A percentile compares a stretch with the other conserved stretches of the same genome.
phyloP scores from a whole-genome alignment of 2,113 vertebrate species.

The Eidolon helvum region DNA sequence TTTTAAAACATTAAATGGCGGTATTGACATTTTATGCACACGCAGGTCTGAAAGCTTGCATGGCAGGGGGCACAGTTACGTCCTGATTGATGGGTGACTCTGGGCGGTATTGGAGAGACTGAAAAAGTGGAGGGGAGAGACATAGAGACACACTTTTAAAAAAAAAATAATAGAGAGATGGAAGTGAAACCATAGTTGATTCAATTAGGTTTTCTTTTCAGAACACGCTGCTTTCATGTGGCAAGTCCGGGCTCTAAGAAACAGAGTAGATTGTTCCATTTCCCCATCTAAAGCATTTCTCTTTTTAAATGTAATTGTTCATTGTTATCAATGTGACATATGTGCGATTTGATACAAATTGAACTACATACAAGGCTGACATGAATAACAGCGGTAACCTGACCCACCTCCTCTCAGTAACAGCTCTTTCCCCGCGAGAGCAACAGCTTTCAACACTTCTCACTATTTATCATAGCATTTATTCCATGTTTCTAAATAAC shows the following conservation, averaged over 20 bases:
- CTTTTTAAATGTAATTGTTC: background rate
- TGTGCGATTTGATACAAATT: background rate
- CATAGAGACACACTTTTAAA: background rate
- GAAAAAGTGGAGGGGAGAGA: background rate
- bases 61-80: accelerated
- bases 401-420: background rate
- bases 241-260: background rate
- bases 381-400: background rate
- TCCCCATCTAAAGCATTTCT: background rate
- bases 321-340: background rate
- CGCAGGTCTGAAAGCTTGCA: background rate
- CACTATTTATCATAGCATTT: background rate
- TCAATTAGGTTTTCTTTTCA: background rate
- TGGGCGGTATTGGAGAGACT: background rate
- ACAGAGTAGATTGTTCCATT: background rate
- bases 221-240: background rate
- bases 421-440: background rate
- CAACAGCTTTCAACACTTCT: background rate
- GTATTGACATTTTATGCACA: background rate
- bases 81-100: background rate
- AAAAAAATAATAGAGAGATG: background rate
- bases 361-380: background rate
- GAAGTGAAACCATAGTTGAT: background rate
- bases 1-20: background rate
- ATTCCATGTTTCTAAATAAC: background rate